phyloP scores from a whole-genome alignment of 2,888 invertebrate genomes.

The Leptinotarsa juncta region DNA sequence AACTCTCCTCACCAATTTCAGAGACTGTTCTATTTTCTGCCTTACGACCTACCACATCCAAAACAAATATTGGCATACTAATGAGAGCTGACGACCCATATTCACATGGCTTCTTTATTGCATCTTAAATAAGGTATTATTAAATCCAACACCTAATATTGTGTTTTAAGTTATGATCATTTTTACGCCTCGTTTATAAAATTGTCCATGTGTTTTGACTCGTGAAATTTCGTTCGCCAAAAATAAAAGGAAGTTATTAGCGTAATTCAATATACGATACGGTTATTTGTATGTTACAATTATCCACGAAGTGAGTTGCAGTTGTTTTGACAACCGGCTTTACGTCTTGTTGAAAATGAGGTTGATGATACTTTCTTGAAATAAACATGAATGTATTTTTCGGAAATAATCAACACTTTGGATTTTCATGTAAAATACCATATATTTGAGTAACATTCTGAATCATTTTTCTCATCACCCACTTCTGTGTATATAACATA shows the following conservation, averaged over 20 bases:
- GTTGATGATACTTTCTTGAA: conserved; percentile 4
- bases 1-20: no score
- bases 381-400: not conserved
- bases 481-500: no score
- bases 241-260: conserved; percentile 15
- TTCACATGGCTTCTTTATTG: conserved; percentile 15
- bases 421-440: not conserved
- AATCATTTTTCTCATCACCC: no score
- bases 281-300: not conserved
- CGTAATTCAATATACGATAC: conserved; percentile 2
- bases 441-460: no score
- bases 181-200: conserved; percentile 32
- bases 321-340: conserved; percentile 4
- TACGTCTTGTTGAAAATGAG: not conserved
- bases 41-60: not conserved
- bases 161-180: conserved; percentile 17
- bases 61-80: not conserved
- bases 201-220: conserved; percentile 22
- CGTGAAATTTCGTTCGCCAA: conserved; percentile 10
- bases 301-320: not conserved
- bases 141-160: conserved; percentile 20
- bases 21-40: not conserved
- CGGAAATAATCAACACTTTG: not conserved
- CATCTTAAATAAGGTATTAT: conserved; percentile 20
- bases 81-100: not conserved